Evolutionary conservation across 2,888 invertebrate species (phyloP), one percentile per base, ranked within the genome.

Genomic region (Agriopis aurantiaria): DNA sequence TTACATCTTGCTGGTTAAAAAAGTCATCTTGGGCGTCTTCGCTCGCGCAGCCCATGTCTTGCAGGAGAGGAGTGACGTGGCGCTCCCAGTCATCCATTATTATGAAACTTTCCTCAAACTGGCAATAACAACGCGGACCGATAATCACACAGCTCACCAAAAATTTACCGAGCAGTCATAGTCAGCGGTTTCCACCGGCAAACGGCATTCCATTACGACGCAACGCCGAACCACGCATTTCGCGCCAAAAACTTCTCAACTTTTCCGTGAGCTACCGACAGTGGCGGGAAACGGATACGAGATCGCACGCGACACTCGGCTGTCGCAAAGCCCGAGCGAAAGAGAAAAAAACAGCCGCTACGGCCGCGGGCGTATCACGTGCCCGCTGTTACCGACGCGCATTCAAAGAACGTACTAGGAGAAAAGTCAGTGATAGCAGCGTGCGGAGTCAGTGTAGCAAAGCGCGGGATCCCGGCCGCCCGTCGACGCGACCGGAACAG

Each of bases 61-160:
- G 95, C 75, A 95, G 90, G 72, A 95, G 93, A 58, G 95, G 95
- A 69, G 95, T 95, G 74, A 95, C 95, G 83, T 95, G 95, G 79
- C 95, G 92, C 88, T 95, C 95, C 95, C 95, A 95, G 87, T 95
- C 95, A 90, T 95, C 95, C 94, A 95, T 94, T 85, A 86, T 90
- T 82, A 85, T 75, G 66, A 80, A 86, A 85, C 83, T 86, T 81
- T 78, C 79, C 82, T 83, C 82, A 81, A 83, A 81, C 80, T 78
- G 82, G 79, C 80, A 80, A 76, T 75, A 74, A 69, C 75, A 83
- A 80, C 80, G 82, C 83, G 82, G 86, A 84, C 81, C 78, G 84
- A 83, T 77, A 83, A 88, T 83, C 89, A 90, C 89, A 90, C 91
- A 88, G 85, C 84, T 86, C 91, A 91, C 91, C 82, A 87, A 85